These are phyloP conservation scores for Dicerorhinus sumatrensis DNA, from an alignment of 2,113 vertebrate genomes.

Conservation along the genomic window DNA sequence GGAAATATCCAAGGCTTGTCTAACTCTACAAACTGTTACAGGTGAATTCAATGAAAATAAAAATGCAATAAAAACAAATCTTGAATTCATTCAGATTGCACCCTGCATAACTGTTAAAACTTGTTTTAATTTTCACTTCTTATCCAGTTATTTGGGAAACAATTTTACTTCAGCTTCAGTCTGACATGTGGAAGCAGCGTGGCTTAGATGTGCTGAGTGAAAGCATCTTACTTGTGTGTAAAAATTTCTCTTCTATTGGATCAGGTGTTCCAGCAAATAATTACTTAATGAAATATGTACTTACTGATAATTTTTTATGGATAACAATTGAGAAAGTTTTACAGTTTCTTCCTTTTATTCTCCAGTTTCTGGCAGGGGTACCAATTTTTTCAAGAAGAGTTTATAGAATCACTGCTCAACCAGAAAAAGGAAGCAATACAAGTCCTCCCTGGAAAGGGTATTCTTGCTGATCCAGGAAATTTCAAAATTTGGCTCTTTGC, in stretches of 20 bases:
- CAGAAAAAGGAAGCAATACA: constrained; percentile 23
- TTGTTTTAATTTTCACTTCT: constrained; percentile 51
- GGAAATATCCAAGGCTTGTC: background rate
- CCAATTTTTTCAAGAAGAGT: constrained; percentile 33
- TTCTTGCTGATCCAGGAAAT: constrained; percentile 60
- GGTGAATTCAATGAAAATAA: constrained; percentile 31
- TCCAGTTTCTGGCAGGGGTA: constrained; percentile 10
- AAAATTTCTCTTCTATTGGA: background rate
- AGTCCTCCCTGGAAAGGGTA: background rate
- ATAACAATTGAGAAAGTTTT: constrained; percentile 47
- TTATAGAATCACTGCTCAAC: background rate
- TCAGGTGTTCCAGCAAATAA: constrained; percentile 49
- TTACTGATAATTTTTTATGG: constrained; percentile 50
- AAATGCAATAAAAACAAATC: background rate
- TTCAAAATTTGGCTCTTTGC: constrained; percentile 37
- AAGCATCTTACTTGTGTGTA: background rate
- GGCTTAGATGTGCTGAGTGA: background rate
- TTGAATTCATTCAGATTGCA: background rate
- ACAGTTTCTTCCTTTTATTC: constrained; percentile 48
- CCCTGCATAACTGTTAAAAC: background rate
- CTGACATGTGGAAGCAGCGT: background rate
- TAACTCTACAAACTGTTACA: background rate
- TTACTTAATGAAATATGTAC: constrained; percentile 48
- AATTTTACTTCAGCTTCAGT: background rate
- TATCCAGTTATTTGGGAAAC: constrained; percentile 19